These are phyloP conservation scores for Siphlonurus alternatus DNA, from an alignment of 2,888 invertebrate genomes.

Conservation along the genomic window DNA sequence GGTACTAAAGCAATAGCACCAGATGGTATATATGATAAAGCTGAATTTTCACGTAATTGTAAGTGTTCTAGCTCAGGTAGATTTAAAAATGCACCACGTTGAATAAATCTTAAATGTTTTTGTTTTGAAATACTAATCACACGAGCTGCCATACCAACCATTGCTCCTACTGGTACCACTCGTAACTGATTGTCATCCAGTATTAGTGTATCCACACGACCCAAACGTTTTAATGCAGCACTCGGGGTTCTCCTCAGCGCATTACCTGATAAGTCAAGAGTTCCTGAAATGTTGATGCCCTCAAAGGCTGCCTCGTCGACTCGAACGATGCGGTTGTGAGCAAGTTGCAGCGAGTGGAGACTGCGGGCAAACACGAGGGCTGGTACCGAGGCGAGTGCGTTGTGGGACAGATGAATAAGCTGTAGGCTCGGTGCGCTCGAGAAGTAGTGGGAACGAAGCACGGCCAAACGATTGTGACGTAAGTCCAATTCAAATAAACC, in stretches of 20 bases:
- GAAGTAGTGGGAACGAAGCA: constrained; percentile 14
- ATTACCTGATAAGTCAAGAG: constrained; percentile 15
- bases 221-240: constrained; percentile 13
- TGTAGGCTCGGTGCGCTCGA: constrained; percentile 12
- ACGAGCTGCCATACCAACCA: constrained; percentile 13
- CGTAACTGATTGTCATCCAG: constrained; percentile 15
- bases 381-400: constrained; percentile 14
- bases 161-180: constrained; percentile 12
- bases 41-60: constrained; percentile 14
- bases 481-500: constrained; percentile 14
- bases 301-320: constrained; percentile 16
- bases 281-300: constrained; percentile 14
- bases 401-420: constrained; percentile 13
- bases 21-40: constrained; percentile 15
- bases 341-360: constrained; percentile 13
- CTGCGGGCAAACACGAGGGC: constrained; percentile 12
- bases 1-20: constrained; percentile 14
- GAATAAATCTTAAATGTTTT: constrained; percentile 13
- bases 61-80: constrained; percentile 14
- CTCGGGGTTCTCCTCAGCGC: constrained; percentile 15
- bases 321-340: constrained; percentile 15
- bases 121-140: constrained; percentile 14
- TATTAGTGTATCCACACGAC: constrained; percentile 13
- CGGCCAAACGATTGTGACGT: constrained; percentile 13
- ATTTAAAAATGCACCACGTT: constrained; percentile 13